phyloP scores from a whole-genome alignment of 2,113 vertebrate species.

The Stegastes partitus region DNA sequence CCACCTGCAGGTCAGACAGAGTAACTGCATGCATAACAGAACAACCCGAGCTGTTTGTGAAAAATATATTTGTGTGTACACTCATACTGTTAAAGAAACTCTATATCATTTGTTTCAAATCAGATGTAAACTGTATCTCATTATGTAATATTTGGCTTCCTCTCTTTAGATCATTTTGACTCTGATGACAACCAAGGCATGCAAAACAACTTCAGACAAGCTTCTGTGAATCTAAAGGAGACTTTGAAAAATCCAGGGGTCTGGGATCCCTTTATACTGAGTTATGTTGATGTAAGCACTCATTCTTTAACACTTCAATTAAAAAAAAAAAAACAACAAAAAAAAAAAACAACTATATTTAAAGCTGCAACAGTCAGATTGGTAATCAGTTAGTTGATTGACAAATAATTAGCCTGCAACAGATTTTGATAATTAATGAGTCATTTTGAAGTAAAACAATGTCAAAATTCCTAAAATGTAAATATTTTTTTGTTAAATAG shows the following conservation, averaged over 20 bases:
- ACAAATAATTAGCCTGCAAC: too few relatives aligned
- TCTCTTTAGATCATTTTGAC: slow-evolving; percentile 72
- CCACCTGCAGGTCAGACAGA: slow-evolving; percentile 54
- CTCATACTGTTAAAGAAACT: not conserved
- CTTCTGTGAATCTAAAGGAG: slow-evolving; percentile 85
- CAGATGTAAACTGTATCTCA: not conserved
- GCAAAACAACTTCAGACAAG: slow-evolving; percentile 88
- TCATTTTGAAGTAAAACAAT: too few relatives aligned
- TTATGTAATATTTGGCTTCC: not conserved
- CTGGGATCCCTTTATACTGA: slow-evolving; percentile 93
- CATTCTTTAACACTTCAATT: not conserved
- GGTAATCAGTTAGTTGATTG: too few relatives aligned
- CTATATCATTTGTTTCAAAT: not conserved
- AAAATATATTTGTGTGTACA: not conserved
- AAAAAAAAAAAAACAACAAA: too few relatives aligned
- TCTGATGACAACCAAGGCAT: slow-evolving; percentile 77
- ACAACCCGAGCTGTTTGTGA: not conserved
- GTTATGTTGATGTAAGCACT: slow-evolving; percentile 90
- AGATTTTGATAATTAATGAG: too few relatives aligned
- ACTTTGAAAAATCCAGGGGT: slow-evolving; percentile 90
- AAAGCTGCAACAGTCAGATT: too few relatives aligned
- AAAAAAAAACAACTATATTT: too few relatives aligned
- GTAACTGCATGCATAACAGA: slow-evolving; percentile 3
- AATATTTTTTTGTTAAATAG: too few relatives aligned
- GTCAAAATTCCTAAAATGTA: too few relatives aligned